Percentiles rank a stretch among this genome's conserved stretches.
Conservation (phyloP, 2,797 vertebrate genomes). For the Emys orbicularis region DNA sequence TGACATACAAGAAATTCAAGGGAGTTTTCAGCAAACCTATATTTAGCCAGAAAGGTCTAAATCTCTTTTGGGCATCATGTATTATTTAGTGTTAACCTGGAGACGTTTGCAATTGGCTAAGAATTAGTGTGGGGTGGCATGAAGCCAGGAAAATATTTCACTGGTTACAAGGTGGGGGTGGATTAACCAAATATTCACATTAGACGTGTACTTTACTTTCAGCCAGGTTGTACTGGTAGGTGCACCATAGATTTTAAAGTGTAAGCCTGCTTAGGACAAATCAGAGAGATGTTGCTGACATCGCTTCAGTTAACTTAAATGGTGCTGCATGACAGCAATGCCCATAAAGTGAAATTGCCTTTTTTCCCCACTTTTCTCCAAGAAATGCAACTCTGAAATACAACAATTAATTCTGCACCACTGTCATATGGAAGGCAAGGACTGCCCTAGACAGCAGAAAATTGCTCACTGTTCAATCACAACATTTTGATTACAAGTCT, state of each 20-base stretch:
- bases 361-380: neutral
- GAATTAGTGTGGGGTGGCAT: neutral
- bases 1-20: neutral
- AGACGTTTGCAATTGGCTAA: neutral
- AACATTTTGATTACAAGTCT: slow-evolving; percentile 27
- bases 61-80: neutral
- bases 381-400: slow-evolving; percentile 30
- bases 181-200: neutral
- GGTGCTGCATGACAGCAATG: neutral
- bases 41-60: neutral
- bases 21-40: neutral
- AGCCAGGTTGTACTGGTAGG: neutral
- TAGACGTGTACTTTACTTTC: neutral
- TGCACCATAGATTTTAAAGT: neutral
- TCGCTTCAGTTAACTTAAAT: neutral
- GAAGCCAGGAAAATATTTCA: neutral
- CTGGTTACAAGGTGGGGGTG: neutral
- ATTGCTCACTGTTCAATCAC: slow-evolving; percentile 29
- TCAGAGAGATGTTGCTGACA: neutral
- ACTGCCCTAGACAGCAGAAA: slow-evolving; percentile 12
- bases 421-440: neutral
- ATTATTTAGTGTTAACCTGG: neutral
- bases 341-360: neutral
- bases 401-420: slow-evolving; percentile 38
- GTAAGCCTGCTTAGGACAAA: neutral